phyloP scores from a whole-genome alignment of 2,113 vertebrate species.

The Willisornis vidua region DNA sequence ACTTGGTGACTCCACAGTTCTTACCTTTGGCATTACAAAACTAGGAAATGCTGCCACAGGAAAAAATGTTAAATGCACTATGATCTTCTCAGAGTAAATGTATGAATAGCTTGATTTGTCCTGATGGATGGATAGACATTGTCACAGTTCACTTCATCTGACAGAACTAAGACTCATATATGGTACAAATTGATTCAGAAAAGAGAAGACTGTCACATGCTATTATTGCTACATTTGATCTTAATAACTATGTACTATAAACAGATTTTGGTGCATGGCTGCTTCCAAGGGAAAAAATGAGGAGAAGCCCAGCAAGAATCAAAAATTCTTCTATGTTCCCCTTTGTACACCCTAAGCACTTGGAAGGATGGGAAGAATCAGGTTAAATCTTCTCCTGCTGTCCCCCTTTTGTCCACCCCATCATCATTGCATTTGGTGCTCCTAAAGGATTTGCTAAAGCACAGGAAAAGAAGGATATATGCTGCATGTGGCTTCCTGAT shows the following conservation, averaged over 20 bases:
- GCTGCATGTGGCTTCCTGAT: neutral
- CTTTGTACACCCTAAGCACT: neutral
- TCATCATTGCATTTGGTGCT: neutral
- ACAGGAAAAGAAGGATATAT: neutral
- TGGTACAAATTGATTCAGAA: constrained; percentile 37
- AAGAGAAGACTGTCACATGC: constrained; percentile 30
- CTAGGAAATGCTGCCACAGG: neutral
- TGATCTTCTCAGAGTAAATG: neutral
- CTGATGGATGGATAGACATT: constrained; percentile 47
- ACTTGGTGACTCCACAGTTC: neutral
- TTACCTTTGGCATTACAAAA: neutral
- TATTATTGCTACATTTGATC: constrained; percentile 44
- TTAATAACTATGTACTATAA: constrained; percentile 32
- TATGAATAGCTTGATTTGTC: constrained; percentile 30
- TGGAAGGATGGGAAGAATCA: neutral
- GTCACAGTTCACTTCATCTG: constrained; percentile 57
- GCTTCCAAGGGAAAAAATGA: neutral
- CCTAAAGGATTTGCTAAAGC: neutral
- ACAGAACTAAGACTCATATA: constrained; percentile 11
- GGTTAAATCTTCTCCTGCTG: neutral
- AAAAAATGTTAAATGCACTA: neutral
- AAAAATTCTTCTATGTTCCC: neutral
- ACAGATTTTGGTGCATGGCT: neutral
- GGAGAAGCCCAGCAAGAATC: neutral
- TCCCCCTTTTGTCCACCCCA: neutral